These are phyloP conservation scores for Trimorus sp. DNA, from an alignment of 2,888 invertebrate species.

Conservation along the genomic window DNA sequence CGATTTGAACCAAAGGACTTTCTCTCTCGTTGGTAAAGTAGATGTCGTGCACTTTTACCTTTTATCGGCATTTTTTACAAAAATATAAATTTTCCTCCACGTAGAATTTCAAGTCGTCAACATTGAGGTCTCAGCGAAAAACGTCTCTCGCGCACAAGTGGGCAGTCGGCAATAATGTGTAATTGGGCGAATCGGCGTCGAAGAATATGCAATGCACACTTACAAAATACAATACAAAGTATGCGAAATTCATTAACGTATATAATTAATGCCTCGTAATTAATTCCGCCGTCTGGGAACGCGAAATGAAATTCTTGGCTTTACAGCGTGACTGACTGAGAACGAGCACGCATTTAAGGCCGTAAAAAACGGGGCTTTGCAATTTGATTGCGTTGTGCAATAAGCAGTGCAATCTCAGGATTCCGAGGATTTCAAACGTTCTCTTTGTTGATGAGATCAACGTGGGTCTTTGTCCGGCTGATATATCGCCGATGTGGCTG, in stretches of 20 bases:
- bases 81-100: no score
- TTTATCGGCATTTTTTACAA: no score
- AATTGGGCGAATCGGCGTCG: conserved; percentile 20
- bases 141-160: not conserved
- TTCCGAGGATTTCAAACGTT: conserved; percentile 66
- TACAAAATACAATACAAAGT: conserved; percentile 43
- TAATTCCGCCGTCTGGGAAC: conserved; percentile 51
- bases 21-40: no score
- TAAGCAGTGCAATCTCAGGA: conserved; percentile 65
- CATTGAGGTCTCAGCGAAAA: no score
- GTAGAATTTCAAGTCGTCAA: no score
- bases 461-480: conserved; percentile 56
- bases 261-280: conserved; percentile 63
- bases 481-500: conserved; percentile 55
- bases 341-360: conserved; percentile 62
- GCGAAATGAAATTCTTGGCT: conserved; percentile 67
- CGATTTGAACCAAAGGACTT: no score
- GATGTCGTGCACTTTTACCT: no score
- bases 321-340: conserved; percentile 62
- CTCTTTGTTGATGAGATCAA: conserved; percentile 65
- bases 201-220: conserved; percentile 20
- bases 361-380: conserved; percentile 65
- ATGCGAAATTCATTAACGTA: conserved; percentile 58
- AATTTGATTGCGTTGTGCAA: conserved; percentile 66
- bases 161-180: not conserved